Evolutionary conservation across 2,113 vertebrate species (phyloP).

Genomic region (Salvator merianae): DNA sequence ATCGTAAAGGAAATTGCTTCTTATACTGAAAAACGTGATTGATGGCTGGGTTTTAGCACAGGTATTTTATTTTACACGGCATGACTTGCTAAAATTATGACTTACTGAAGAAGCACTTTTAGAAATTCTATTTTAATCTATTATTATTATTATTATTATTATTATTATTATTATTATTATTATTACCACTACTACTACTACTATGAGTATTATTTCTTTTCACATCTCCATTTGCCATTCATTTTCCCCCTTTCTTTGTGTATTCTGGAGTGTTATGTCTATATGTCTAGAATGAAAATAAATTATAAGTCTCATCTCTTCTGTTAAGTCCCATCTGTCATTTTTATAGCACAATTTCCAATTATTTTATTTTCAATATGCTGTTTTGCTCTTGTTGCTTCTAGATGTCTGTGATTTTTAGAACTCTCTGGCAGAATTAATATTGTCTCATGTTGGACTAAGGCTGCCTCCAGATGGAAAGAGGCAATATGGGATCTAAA

Average conservation of each 20-base stretch:
- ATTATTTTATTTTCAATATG: conserved; percentile 32
- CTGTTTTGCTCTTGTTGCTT: not conserved
- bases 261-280: not conserved
- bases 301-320: conserved; percentile 6
- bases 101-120: not conserved
- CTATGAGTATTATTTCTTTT: not conserved
- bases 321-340: conserved; percentile 1
- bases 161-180: too few species aligned
- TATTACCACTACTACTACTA: too few species aligned
- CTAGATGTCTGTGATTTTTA: conserved; percentile 3
- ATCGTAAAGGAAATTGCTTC: conserved; percentile 41
- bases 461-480: too few species aligned
- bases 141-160: conserved; percentile 10
- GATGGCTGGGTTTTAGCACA: conserved; percentile 6
- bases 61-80: conserved; percentile 29
- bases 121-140: not conserved
- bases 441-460: not conserved
- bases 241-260: not conserved
- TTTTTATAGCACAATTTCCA: conserved; percentile 5
- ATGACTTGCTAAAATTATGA: not conserved
- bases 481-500: too few species aligned
- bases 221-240: not conserved
- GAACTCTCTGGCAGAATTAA: not conserved
- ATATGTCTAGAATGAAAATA: conserved; percentile 11
- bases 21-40: conserved; percentile 21